Percentiles rank a stretch among this genome's conserved stretches.
Conservation (phyloP, 2,888 invertebrate genomes). For the Luperina testacea region DNA sequence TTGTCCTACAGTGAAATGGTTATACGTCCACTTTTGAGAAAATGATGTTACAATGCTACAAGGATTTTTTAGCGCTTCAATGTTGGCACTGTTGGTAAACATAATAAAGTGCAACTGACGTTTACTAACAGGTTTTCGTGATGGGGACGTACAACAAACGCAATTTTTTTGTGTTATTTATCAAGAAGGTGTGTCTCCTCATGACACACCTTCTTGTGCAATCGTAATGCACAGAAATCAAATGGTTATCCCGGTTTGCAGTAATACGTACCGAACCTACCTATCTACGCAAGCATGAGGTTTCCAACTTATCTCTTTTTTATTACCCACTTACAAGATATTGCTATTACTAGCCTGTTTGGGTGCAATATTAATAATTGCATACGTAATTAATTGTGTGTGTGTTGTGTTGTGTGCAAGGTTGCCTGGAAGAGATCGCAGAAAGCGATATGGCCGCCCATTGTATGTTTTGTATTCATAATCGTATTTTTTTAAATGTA, state of each 20-base stretch:
- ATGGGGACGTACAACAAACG: background rate
- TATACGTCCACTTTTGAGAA: constrained; percentile 29
- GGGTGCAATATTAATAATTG: too few species aligned
- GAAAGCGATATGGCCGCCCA: too few species aligned
- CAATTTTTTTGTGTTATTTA: background rate
- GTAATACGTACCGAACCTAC: background rate
- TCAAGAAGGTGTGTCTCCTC: background rate
- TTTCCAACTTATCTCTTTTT: background rate
- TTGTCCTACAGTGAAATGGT: constrained; percentile 10
- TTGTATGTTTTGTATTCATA: too few species aligned
- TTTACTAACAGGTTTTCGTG: background rate
- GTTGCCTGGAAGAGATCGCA: too few species aligned
- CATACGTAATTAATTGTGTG: background rate
- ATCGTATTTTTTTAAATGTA: too few species aligned
- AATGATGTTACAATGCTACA: background rate
- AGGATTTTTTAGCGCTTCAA: background rate
- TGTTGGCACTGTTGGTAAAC: background rate
- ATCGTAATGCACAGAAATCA: background rate
- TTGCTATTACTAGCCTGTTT: background rate
- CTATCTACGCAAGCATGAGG: background rate
- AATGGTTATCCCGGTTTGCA: background rate
- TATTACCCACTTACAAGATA: background rate
- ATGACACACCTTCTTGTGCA: background rate
- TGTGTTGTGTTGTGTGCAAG: too few species aligned
- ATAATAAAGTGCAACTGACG: background rate